Conservation (phyloP, 2,113 vertebrate species). For the Grantiella picta region DNA sequence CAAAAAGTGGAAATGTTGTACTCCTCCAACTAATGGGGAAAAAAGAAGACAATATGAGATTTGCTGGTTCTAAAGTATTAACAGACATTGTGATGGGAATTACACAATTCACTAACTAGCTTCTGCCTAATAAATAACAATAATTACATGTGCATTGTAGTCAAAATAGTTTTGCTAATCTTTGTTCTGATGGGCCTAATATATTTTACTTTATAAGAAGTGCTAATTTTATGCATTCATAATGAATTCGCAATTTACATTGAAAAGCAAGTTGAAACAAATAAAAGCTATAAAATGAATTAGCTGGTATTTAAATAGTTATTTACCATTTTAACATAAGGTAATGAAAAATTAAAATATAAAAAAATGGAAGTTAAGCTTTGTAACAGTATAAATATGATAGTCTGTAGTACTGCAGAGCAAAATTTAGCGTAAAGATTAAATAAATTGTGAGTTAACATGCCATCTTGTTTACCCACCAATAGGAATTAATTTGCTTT, state of each 20-base stretch:
- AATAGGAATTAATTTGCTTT: background rate
- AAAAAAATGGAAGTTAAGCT: background rate
- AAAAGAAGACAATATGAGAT: background rate
- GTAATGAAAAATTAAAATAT: background rate
- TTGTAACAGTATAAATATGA: background rate
- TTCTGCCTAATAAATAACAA: background rate
- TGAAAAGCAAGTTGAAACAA: background rate
- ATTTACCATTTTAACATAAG: background rate
- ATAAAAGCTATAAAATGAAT: background rate
- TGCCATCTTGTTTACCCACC: background rate
- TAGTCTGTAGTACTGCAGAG: background rate
- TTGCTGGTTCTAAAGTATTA: background rate
- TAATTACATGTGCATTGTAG: background rate
- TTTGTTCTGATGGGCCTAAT: background rate
- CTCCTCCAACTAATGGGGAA: background rate
- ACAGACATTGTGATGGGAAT: background rate
- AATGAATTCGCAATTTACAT: background rate
- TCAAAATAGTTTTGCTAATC: background rate
- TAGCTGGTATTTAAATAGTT: background rate
- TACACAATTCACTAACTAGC: background rate
- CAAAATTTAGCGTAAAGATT: background rate
- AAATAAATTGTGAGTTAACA: background rate
- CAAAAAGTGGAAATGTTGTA: background rate
- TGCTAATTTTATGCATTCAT: background rate
- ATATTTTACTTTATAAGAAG: background rate